Evolutionary conservation across 2,888 invertebrate genomes (phyloP), one percentile per base, ranked within the genome.

Genomic region (Athalia rosae): DNA sequence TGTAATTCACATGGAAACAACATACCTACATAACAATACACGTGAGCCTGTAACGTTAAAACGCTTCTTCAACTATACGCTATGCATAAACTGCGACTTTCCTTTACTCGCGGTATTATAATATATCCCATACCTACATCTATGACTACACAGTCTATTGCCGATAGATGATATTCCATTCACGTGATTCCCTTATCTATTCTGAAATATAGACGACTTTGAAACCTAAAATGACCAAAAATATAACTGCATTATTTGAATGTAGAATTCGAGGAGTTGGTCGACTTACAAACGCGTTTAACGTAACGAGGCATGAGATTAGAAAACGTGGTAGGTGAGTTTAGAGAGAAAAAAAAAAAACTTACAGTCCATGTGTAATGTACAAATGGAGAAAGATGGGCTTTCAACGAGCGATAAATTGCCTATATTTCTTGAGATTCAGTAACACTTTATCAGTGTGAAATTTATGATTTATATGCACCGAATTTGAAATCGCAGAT

Each of bases 271-370:
- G 56, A 43, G 45, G 9, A 58, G 43, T 13, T 4, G 5, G 13
- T 3, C 43, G 58, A 58, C 45, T 71, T 43, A 7, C 41, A n/a
- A 45, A 58, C 58, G 50, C 58, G 41, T 43, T 71, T 15, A 71
- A 71, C 58, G 56, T 58, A 71, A 71, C 71, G 71, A 71, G 56
- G 71, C 71, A 71, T 71, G 71, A 71, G 71, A 71, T 71, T 71
- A 58, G 69, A 56, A 71, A 71, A 71, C 56, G 71, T 71, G 13
- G 45, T 43, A 45, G 28, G 28, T 28, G 28, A 2, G 28, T 28
- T 28, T 28, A 28, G 58, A 58, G 71, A 6, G 50, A 58, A 71
- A 71, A 64, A 71, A 71, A 64, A 64, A 62, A 67, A 45, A 71
- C 58, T 58, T 71, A 56, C 58, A 71, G 1, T 28, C 28, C 28